Evolutionary conservation across 2,888 invertebrate genomes (phyloP), one percentile per base, ranked within the genome.

Genomic region (Axea sp.): DNA sequence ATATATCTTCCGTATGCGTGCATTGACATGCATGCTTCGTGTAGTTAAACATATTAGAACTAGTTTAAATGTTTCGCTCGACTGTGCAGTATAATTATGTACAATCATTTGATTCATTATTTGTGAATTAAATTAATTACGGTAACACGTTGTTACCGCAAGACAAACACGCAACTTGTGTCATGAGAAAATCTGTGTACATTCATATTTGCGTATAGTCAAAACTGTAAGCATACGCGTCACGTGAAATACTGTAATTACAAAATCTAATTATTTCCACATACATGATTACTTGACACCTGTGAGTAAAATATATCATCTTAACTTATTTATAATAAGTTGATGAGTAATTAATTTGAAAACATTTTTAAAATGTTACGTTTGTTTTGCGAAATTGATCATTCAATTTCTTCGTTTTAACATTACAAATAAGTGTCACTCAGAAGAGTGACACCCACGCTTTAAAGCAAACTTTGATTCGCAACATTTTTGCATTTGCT

Each of bases 101-200:
- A 41, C 22, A 14, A 51, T 62, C 17, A 30, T 28, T 47, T 31
- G 43, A 62, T 62, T 51, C 49, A 62, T 62, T 62, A 62, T 39
- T 51, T 62, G 49, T 9, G 41, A 62, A 62, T 62, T 49, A 41
- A 62, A 62, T 51, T 62, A 62, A 62, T 62, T 62, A 41, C 12
- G 7, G 22, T 47, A 28, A 22, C 41, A 17, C 24, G 24, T 31
- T 41, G 51, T 31, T 28, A 33, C 41, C 39, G n/a, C 41, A 62
- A 51, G 45, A 57, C 45, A n/a, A 59, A 45, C 22, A 30, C n/a
- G 26, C 9, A 2, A 26, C 9, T n/a, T n/a, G 17, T 9, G 12
- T 7, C 35, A 19, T 8, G 60, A 37, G 28, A 28, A 47, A 37
- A 37, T 17, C 26, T 15, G 11, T 22, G 8, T 35, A n/a, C n/a